Conservation (phyloP, 2,113 vertebrate species). For the Urocynchramus pylzowi region DNA sequence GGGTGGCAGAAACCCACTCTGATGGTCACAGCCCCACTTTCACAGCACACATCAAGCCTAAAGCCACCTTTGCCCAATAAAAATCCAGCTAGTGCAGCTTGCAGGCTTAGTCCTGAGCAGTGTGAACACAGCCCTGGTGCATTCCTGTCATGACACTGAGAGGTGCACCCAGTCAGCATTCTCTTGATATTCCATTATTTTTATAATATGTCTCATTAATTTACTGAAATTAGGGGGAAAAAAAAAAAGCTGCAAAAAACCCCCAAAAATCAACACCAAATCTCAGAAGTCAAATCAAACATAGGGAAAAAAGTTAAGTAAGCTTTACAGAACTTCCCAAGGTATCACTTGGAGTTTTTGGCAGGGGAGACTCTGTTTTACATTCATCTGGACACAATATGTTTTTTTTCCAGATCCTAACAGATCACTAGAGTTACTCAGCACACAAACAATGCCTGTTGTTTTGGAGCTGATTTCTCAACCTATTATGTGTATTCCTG, state of each 20-base stretch:
- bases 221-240: neutral
- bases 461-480: slow-evolving; percentile 60
- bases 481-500: slow-evolving; percentile 48
- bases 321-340: slow-evolving; percentile 9
- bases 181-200: neutral
- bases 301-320: neutral
- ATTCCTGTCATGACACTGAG: neutral
- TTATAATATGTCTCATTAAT: neutral
- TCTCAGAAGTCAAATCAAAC: neutral
- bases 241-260: fast-evolving
- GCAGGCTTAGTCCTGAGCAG: neutral
- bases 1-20: neutral
- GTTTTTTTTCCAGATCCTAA: slow-evolving; percentile 10
- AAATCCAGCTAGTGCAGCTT: neutral
- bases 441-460: slow-evolving; percentile 64
- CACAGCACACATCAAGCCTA: neutral
- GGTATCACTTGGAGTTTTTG: slow-evolving; percentile 25
- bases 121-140: neutral
- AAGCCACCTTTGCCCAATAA: neutral
- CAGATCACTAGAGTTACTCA: slow-evolving; percentile 38
- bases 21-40: neutral
- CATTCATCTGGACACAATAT: slow-evolving; percentile 56
- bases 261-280: neutral
- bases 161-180: neutral
- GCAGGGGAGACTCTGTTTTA: slow-evolving; percentile 5